Evolutionary conservation across 2,113 vertebrate genomes (phyloP).

Genomic region (Eidolon helvum): DNA sequence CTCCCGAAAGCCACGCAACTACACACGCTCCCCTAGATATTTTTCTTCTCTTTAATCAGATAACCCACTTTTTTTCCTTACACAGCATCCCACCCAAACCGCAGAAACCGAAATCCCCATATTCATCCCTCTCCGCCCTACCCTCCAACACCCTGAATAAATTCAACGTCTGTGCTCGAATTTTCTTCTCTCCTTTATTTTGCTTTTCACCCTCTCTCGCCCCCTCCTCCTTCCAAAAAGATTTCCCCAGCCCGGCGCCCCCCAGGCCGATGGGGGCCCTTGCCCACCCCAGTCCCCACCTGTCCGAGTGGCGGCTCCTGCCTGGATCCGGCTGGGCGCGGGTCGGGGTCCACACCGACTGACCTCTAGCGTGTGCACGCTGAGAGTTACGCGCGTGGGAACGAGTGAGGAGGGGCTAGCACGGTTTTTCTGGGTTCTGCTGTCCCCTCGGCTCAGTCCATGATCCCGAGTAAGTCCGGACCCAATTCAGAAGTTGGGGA

Average conservation of each 20-base stretch:
- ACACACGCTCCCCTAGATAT: background rate
- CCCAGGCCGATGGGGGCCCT: background rate
- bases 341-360: conserved; percentile 11
- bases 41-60: background rate
- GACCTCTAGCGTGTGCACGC: background rate
- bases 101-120: background rate
- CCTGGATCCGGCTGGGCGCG: background rate
- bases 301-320: conserved; percentile 42
- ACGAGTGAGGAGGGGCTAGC: background rate
- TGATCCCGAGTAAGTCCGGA: background rate
- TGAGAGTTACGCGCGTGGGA: background rate
- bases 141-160: background rate
- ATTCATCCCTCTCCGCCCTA: background rate
- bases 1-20: background rate
- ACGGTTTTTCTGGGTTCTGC: conserved; percentile 18
- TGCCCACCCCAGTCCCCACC: conserved; percentile 25
- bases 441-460: background rate
- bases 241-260: background rate
- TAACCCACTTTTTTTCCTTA: background rate
- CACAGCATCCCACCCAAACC: background rate
- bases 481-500: background rate
- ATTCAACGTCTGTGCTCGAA: background rate
- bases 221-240: background rate
- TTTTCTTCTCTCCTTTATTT: conserved; percentile 58
- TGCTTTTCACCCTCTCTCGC: background rate